A percentile compares a stretch with the other conserved stretches of the same genome.
Conservation (phyloP, 35 echinoderm and acorn worm species). For the Ptychodera flava region DNA sequence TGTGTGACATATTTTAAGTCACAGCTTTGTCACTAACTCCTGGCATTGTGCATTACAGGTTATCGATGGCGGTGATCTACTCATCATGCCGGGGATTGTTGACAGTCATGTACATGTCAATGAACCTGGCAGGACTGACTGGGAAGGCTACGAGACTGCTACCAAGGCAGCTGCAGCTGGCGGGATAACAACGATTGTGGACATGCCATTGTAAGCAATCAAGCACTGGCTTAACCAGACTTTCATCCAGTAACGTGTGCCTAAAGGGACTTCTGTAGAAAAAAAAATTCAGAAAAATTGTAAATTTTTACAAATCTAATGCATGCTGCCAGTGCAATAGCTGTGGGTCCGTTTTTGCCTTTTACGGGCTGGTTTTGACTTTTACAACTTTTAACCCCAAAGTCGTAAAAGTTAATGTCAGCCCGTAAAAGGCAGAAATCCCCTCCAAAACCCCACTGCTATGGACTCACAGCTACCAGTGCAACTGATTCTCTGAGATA, state of each 20-base stretch:
- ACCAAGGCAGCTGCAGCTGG: conserved; percentile 54
- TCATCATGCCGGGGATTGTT: conserved; percentile 52
- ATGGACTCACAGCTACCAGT: too few relatives aligned
- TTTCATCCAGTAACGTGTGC: too few relatives aligned
- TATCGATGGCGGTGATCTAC: conserved; percentile 31
- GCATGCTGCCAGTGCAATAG: background rate
- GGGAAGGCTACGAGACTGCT: conserved; percentile 55
- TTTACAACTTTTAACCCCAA: too few relatives aligned
- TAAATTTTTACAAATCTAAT: conserved; percentile 6
- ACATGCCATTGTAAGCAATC: conserved; percentile 57
- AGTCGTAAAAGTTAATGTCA: too few relatives aligned
- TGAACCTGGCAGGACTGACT: conserved; percentile 45
- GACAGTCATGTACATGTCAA: conserved; percentile 66
- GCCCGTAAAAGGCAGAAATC: too few relatives aligned
- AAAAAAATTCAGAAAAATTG: background rate
- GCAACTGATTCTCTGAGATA: too few relatives aligned
- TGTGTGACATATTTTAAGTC: too few relatives aligned
- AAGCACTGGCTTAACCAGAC: too few relatives aligned
- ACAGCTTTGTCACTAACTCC: background rate
- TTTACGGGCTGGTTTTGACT: too few relatives aligned
- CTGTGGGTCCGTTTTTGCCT: background rate
- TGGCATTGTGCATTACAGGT: conserved; percentile 13
- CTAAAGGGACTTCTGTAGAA: too few relatives aligned
- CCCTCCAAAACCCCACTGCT: too few relatives aligned
- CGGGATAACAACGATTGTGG: conserved; percentile 47